Conservation (phyloP, 2,113 vertebrate genomes). For the Brienomyrus brachyistius region DNA sequence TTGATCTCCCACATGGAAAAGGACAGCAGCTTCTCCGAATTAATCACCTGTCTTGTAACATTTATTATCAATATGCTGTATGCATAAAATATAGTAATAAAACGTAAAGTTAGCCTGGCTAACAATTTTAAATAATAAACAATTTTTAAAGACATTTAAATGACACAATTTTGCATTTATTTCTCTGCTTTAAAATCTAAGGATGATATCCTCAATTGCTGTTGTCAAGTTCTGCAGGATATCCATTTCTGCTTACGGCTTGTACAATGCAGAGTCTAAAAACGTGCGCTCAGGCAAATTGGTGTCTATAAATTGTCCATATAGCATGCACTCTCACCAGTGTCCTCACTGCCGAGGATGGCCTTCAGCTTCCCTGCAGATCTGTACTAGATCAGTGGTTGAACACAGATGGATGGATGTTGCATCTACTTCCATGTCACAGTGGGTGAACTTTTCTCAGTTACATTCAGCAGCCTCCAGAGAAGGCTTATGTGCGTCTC, state of each 20-base stretch:
- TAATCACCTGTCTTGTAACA: background rate
- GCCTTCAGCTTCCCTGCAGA: background rate
- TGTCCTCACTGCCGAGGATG: background rate
- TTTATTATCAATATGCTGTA: background rate
- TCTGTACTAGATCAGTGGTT: background rate
- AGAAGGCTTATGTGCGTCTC: background rate
- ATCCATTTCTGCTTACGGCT: background rate
- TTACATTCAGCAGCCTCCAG: background rate
- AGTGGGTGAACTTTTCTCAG: background rate
- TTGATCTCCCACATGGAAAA: background rate
- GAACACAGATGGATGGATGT: background rate
- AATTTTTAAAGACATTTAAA: background rate
- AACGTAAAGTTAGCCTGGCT: background rate
- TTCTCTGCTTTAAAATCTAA: background rate
- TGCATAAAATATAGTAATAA: background rate
- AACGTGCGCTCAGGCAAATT: background rate
- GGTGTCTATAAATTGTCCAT: background rate
- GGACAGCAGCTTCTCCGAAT: background rate
- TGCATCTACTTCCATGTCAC: background rate
- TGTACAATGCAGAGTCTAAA: background rate
- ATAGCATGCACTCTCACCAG: background rate
- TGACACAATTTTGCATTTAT: background rate
- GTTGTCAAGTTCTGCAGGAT: background rate
- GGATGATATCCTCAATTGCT: background rate
- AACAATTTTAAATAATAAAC: background rate